phyloP scores from a whole-genome alignment of 2,113 vertebrate species.

The Carassius carassius region DNA sequence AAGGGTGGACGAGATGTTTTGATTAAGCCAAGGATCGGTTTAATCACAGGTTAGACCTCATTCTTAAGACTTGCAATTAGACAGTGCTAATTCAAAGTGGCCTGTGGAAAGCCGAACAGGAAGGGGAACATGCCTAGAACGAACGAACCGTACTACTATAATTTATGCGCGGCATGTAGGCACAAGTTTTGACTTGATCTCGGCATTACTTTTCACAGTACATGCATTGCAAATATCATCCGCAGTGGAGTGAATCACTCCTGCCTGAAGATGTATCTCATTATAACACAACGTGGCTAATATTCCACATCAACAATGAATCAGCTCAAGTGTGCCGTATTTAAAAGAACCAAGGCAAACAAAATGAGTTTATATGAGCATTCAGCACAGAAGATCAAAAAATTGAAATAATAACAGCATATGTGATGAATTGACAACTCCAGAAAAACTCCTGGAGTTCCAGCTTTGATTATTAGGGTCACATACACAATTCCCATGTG shows the following conservation, averaged over 20 bases:
- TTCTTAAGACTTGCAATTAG: constrained; percentile 48
- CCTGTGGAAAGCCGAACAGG: constrained; percentile 18
- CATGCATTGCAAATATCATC: constrained; percentile 64
- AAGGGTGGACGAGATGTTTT: constrained; percentile 33
- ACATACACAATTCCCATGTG: background rate
- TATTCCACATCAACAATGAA: constrained; percentile 8
- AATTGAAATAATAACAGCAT: background rate
- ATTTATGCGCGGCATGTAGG: constrained; percentile 51
- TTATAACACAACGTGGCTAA: constrained; percentile 20
- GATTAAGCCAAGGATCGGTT: constrained; percentile 46
- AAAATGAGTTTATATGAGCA: background rate
- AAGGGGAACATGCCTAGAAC: constrained; percentile 36
- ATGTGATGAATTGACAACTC: background rate
- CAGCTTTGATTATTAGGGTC: background rate
- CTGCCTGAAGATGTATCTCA: constrained; percentile 56
- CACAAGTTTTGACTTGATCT: constrained; percentile 47
- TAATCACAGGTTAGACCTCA: constrained; percentile 53
- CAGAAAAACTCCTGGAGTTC: background rate
- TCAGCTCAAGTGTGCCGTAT: constrained; percentile 1
- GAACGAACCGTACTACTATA: constrained; percentile 35
- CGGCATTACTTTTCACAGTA: constrained; percentile 40
- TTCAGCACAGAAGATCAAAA: background rate
- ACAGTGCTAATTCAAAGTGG: constrained; percentile 21
- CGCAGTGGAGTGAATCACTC: constrained; percentile 61
- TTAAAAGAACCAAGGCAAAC: constrained; percentile 19